Conservation (phyloP, 2,113 vertebrate genomes). For the Chrysochloris asiatica region DNA sequence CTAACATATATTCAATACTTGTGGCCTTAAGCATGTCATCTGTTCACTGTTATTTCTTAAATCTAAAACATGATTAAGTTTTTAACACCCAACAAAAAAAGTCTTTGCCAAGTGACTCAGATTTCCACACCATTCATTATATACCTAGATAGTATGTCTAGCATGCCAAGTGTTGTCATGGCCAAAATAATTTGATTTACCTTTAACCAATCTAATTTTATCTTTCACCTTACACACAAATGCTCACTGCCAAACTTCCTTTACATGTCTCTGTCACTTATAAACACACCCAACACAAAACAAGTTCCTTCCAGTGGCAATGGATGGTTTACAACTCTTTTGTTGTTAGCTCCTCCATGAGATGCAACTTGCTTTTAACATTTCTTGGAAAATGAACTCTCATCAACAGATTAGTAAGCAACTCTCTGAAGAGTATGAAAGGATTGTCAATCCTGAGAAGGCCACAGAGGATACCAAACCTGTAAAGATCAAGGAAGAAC, state of each 20-base stretch:
- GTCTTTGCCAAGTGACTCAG: slow-evolving; percentile 9
- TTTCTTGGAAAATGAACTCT: slow-evolving; percentile 53
- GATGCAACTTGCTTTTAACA: slow-evolving; percentile 22
- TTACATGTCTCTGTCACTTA: not conserved
- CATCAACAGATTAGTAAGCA: slow-evolving; percentile 93
- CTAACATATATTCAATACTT: not conserved
- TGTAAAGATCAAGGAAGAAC: slow-evolving; percentile 96
- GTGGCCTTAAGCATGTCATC: not conserved
- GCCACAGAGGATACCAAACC: slow-evolving; percentile 95
- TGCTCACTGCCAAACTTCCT: slow-evolving; percentile 36
- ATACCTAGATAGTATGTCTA: not conserved
- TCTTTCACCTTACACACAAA: slow-evolving; percentile 18
- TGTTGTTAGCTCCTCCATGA: slow-evolving; percentile 35
- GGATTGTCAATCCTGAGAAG: slow-evolving; percentile 96
- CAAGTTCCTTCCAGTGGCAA: not conserved
- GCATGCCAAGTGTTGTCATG: not conserved
- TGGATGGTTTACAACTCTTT: too few relatives aligned
- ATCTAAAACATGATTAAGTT: slow-evolving; percentile 16
- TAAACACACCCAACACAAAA: not conserved
- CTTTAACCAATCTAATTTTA: not conserved
- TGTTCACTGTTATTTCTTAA: slow-evolving; percentile 17
- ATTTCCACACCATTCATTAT: not conserved
- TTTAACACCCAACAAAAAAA: not conserved
- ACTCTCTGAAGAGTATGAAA: slow-evolving; percentile 97
- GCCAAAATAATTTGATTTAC: not conserved